Percentiles rank a stretch among this genome's conserved stretches.
phyloP scores from a whole-genome alignment of 1,140 invertebrate genomes.

The Cydia pomonella region DNA sequence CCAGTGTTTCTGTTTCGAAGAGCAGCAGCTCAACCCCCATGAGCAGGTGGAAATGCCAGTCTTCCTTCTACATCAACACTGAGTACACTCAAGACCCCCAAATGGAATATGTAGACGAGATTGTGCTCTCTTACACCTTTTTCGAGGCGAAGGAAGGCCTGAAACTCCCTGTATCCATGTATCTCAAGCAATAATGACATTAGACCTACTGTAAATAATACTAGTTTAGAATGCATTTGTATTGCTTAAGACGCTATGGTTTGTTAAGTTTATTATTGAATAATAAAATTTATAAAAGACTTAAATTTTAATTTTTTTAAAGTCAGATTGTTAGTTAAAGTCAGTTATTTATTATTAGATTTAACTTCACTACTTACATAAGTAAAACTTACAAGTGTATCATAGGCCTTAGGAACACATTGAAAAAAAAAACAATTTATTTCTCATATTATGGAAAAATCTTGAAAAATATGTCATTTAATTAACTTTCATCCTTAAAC shows the following conservation, averaged over 20 bases:
- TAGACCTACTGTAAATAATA: too few relatives aligned
- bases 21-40: constrained; percentile 97
- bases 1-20: constrained; percentile 99
- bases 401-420: too few relatives aligned
- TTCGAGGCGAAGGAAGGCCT: constrained; percentile 97
- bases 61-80: constrained; percentile 99
- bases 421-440: too few relatives aligned
- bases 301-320: too few relatives aligned
- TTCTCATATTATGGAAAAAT: too few relatives aligned
- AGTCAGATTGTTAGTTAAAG: too few relatives aligned
- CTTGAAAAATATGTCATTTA: too few relatives aligned
- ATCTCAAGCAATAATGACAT: constrained; percentile 74
- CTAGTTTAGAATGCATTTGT: constrained; percentile 21
- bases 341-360: too few relatives aligned
- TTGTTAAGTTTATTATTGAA: constrained; percentile 18
- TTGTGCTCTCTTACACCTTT: constrained; percentile 98
- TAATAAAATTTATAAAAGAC: too few relatives aligned
- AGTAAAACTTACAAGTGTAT: too few relatives aligned
- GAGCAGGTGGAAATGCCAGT: constrained; percentile 99
- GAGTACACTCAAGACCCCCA: constrained; percentile 95
- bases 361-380: too few relatives aligned
- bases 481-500: too few relatives aligned
- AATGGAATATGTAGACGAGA: constrained; percentile 92
- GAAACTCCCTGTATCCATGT: constrained; percentile 87
- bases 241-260: background rate